Conservation (phyloP, 2,888 invertebrate genomes). For the Platypus cylindrus region DNA sequence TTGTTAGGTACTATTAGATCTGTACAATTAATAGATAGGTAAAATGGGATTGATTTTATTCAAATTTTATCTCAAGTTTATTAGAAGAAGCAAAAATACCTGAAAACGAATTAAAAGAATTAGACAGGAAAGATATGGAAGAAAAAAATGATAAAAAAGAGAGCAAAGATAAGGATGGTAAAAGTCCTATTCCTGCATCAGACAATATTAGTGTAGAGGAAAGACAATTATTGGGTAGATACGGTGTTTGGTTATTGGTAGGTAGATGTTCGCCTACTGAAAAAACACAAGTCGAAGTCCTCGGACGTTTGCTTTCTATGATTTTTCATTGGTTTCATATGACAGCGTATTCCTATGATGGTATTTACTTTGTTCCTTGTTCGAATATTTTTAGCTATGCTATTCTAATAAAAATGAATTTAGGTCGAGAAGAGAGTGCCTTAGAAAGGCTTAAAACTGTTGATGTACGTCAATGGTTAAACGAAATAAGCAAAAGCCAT, state of each 20-base stretch:
- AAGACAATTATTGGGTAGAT: constrained; percentile 78
- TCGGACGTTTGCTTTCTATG: constrained; percentile 88
- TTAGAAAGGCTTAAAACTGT: constrained; percentile 85
- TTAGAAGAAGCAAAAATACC: constrained; percentile 85
- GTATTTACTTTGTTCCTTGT: constrained; percentile 36
- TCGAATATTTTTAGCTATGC: neutral
- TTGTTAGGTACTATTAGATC: constrained; percentile 56
- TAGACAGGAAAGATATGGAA: constrained; percentile 24
- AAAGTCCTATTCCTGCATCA: constrained; percentile 36
- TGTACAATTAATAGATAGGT: neutral
- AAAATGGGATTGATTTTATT: neutral
- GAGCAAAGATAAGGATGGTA: constrained; percentile 26
- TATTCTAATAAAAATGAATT: too few species aligned
- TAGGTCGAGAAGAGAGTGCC: constrained; percentile 67
- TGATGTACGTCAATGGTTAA: constrained; percentile 87
- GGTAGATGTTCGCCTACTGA: constrained; percentile 77
- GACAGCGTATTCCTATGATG: constrained; percentile 91
- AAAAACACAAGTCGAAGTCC: constrained; percentile 62
- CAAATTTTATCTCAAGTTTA: constrained; percentile 41
- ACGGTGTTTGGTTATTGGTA: constrained; percentile 95
- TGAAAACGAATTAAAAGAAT: constrained; percentile 50
- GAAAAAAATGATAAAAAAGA: constrained; percentile 20
- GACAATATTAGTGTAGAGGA: constrained; percentile 75
- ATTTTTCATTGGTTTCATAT: constrained; percentile 99
- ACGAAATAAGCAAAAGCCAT: constrained; percentile 68